These are phyloP conservation scores for Mesoligia furuncula DNA, from an alignment of 2,888 invertebrate species.

Conservation along the genomic window DNA sequence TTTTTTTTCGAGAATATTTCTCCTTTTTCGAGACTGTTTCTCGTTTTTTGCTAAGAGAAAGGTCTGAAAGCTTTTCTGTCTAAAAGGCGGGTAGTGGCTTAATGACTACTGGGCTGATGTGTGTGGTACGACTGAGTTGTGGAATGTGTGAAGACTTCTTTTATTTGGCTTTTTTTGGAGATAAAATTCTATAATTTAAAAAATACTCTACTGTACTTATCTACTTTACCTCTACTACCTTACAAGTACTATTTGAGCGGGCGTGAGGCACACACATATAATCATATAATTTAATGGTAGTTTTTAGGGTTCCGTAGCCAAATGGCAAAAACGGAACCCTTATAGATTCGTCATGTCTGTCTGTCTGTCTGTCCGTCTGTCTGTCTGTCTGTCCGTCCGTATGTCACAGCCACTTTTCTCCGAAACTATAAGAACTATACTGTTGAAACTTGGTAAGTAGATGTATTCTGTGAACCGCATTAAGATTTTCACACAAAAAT, in stretches of 20 bases:
- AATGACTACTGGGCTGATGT: conserved; percentile 59
- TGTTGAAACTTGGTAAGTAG: too few species aligned
- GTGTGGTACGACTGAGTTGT: conserved; percentile 11
- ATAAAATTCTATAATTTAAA: background rate
- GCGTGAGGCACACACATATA: too few species aligned
- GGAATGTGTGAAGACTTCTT: conserved; percentile 20
- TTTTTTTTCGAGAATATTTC: conserved; percentile 38
- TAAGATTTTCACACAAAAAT: too few species aligned
- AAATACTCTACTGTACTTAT: background rate
- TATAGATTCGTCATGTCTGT: too few species aligned
- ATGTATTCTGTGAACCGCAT: too few species aligned
- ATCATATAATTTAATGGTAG: background rate
- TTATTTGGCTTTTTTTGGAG: conserved; percentile 8
- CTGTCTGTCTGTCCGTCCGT: too few species aligned
- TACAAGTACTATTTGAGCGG: background rate
- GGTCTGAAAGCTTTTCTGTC: conserved; percentile 60
- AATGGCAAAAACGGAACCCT: too few species aligned
- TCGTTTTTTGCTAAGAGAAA: conserved; percentile 59
- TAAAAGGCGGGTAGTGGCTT: conserved; percentile 62
- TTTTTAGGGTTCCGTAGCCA: background rate
- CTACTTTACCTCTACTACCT: too few species aligned
- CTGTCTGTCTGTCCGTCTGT: too few species aligned
- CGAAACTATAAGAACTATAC: too few species aligned
- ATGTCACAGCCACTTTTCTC: too few species aligned
- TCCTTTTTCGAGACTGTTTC: conserved; percentile 38